Conservation (phyloP, 2,113 vertebrate species). For the Gorsachius goisagi region DNA sequence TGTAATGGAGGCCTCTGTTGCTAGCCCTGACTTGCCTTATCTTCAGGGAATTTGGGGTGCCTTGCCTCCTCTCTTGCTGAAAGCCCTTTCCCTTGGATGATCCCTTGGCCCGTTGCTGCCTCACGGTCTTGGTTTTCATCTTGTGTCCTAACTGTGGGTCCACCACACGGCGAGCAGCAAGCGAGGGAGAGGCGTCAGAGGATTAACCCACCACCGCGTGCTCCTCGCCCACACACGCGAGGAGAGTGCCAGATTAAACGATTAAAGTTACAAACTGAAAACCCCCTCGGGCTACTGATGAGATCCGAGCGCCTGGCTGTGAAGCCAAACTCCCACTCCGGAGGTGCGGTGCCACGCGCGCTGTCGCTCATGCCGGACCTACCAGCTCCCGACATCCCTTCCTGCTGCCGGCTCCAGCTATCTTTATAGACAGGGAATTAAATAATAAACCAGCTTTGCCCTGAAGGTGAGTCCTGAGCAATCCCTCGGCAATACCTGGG, state of each 20-base stretch:
- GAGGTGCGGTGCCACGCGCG: not conserved
- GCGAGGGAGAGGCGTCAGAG: not conserved
- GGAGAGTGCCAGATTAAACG: not conserved
- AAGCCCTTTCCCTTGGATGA: not conserved
- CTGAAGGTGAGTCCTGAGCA: not conserved
- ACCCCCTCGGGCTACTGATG: not conserved
- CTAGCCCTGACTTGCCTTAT: not conserved
- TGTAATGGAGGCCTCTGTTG: not conserved
- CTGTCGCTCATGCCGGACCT: not conserved
- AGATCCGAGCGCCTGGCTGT: conserved; percentile 1
- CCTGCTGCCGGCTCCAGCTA: not conserved
- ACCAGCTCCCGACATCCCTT: not conserved
- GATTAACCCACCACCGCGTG: not conserved
- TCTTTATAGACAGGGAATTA: not conserved
- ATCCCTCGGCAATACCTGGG: rapidly evolving
- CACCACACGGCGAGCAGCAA: rapidly evolving
- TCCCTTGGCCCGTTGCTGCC: not conserved
- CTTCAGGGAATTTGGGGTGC: not conserved
- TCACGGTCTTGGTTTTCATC: not conserved
- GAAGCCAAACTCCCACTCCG: conserved; percentile 5
- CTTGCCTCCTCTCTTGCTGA: not conserved
- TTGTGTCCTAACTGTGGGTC: not conserved
- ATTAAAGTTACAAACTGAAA: conserved; percentile 20
- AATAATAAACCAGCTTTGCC: not conserved
- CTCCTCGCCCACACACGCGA: not conserved